Percentiles rank a stretch among this genome's conserved stretches.
Conservation (phyloP, 2,888 invertebrate species). For the Hartigia nigra region DNA sequence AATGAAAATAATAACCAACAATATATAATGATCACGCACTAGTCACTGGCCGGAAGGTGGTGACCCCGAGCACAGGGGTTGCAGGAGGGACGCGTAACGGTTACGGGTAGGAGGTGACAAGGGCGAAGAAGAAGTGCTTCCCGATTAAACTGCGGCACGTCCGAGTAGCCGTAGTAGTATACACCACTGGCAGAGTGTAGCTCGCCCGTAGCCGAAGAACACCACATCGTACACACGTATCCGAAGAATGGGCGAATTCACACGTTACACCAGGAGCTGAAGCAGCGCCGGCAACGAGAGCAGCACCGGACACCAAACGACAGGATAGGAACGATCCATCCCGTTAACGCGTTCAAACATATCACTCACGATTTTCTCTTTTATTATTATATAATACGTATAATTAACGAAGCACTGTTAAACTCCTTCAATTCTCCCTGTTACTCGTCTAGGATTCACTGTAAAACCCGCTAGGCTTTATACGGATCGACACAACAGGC, state of each 20-base stretch:
- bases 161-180: conserved; percentile 21
- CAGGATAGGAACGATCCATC: conserved; percentile 30
- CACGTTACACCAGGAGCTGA: conserved; percentile 46
- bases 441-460: background rate
- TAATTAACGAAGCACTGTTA: background rate
- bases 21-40: conserved; percentile 36
- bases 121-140: conserved; percentile 41
- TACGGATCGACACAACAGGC: background rate
- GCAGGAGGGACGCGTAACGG: conserved; percentile 42
- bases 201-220: conserved; percentile 43
- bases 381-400: background rate
- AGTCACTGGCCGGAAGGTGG: conserved; percentile 48
- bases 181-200: conserved; percentile 44
- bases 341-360: conserved; percentile 19
- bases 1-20: conserved; percentile 31
- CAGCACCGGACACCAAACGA: conserved; percentile 35
- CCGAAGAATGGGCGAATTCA: conserved; percentile 21
- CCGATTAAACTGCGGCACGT: conserved; percentile 46
- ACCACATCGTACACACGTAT: conserved; percentile 58
- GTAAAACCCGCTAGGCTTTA: background rate
- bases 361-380: conserved; percentile 15
- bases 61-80: conserved; percentile 45
- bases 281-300: background rate
- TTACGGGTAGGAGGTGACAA: conserved; percentile 14
- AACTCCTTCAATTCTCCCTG: background rate